A percentile compares a stretch with the other conserved stretches of the same genome.
Evolutionary conservation across 2,797 vertebrate species (phyloP).

Genomic region (Amphiprion clarkii): DNA sequence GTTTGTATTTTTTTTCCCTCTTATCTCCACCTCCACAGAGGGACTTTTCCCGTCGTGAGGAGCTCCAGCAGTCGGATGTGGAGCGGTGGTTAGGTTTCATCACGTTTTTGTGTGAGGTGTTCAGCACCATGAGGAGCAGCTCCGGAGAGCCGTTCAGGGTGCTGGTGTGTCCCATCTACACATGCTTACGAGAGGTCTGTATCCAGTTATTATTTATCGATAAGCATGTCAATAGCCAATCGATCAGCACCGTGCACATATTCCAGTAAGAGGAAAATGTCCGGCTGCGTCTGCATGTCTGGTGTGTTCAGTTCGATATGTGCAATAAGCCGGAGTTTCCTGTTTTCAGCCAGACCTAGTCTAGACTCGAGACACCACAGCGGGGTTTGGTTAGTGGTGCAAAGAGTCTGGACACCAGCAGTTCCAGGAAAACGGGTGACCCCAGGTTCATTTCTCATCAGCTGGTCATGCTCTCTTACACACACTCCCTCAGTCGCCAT

Average conservation of each 20-base stretch:
- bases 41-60: conserved; percentile 93
- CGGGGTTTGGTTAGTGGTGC: conserved; percentile 55
- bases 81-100: conserved; percentile 98
- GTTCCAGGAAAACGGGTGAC: conserved; percentile 70
- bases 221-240: background rate
- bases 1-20: background rate
- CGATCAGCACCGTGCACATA: background rate
- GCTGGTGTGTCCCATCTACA: conserved; percentile 97
- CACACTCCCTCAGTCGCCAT: conserved; percentile 39
- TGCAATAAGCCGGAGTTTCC: conserved; percentile 54
- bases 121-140: conserved; percentile 96
- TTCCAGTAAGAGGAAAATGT: background rate
- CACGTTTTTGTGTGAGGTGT: conserved; percentile 98
- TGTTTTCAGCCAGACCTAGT: conserved; percentile 67
- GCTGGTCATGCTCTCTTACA: conserved; percentile 42
- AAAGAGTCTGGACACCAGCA: conserved; percentile 43
- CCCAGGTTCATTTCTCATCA: conserved; percentile 65
- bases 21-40: conserved; percentile 81
- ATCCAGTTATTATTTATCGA: background rate
- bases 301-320: conserved; percentile 10
- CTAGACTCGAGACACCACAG: conserved; percentile 70
- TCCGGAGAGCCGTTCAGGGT: conserved; percentile 95
- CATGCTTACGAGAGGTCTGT: conserved; percentile 90
- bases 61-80: conserved; percentile 92
- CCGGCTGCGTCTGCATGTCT: conserved; percentile 4